Evolutionary conservation across 1,140 invertebrate species (phyloP), one percentile per base, ranked within the genome.

Genomic region (Trinorchestia longiramus): DNA sequence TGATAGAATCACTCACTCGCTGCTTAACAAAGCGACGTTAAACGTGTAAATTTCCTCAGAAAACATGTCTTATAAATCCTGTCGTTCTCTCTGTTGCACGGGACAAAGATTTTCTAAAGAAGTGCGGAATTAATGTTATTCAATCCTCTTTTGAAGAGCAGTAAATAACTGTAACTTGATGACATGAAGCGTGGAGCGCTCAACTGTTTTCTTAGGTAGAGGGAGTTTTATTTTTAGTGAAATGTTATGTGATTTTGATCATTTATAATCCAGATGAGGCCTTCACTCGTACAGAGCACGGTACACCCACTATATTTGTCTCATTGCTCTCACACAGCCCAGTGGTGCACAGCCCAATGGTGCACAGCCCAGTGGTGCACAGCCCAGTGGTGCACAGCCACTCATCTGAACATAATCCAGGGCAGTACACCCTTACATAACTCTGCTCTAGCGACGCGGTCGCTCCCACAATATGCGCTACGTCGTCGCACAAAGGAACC

Each of bases 401-500:
- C 62, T 77, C 62, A 36, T 11, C 62, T 28, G 62, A 77, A 77
- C 62, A 77, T 77, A 77, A 77, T 77, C 62, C 62, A 77, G 62
- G 62, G 62, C 62, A 77, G 62, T 36, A 15, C 62, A 77, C 62
- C 62, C 62, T 77, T 28, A 19, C 62, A 77, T 77, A 77, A 77
- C 62, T 77, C 62, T 77, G 62, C 62, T 77, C 62, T 28, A 23
- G 62, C 62, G 62, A 77, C 15, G 62, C 3, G 11, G 62, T 28
- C 28, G 62, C 62, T 77, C 62, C 28, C 62, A 77, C 62, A 77
- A 43, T 90, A 43, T 28, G 88, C 88, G 88, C 88, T 41, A 47
- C 43, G 43, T 94, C 92, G 44, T 47, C 40, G 43, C 92, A 94
- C 92, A 94, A 94, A 94, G 43, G 92, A 43, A 23, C 43, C 40